Evolutionary conservation across 35 echinoderm and acorn worm species (phyloP), one percentile per base, ranked within the genome.

Genomic region (Strongylocentrotus purpuratus): DNA sequence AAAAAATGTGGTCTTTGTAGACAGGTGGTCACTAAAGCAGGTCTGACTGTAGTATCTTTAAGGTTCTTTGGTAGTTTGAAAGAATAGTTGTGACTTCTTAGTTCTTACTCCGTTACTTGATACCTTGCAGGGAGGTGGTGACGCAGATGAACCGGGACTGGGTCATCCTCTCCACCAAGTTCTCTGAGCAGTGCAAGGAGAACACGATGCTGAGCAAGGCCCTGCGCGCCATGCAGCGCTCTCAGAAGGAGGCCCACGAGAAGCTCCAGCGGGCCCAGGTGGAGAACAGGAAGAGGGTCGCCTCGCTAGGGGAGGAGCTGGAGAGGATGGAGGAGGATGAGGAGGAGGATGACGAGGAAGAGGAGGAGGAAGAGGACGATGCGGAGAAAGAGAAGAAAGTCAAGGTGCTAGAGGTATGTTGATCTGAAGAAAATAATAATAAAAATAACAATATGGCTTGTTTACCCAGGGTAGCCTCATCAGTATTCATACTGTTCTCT

Each of bases 111-210:
- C n/a, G 22, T 78, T 22, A 78, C 7, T 89, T 45, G 32, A 17
- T 45, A 25, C 85, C 85, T 47, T 11, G 35, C 93, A 98, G 97
- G 52, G 97, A 98, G 94, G 97, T 98, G 46, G 96, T 98, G 18
- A 85, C 93, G 47, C 96, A 98, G 47, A 98, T 98, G 97, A 97
- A 98, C 97, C 94, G 95, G 59, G 97, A 98, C 33, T 98, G 97
- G 97, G 32, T 96, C 61, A 98, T 98, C 88, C 90, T 98, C 25
- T 98, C 97, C 4, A 86, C 95, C 45, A 98, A 98, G 86, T 98
- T 98, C 94, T 97, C 97, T 31, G 88, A 97, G 45, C 95, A 96
- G 61, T 98, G 97, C 89, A 94, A 95, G n/a, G 96, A 98, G 41
- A 98, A 98, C 55, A 50, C 95, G 17, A 94, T 86, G 89, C 96